Percentiles rank a stretch among this genome's conserved stretches.
Evolutionary conservation across 1,140 invertebrate genomes (phyloP).

Genomic region (Trypoxylus dichotomus): DNA sequence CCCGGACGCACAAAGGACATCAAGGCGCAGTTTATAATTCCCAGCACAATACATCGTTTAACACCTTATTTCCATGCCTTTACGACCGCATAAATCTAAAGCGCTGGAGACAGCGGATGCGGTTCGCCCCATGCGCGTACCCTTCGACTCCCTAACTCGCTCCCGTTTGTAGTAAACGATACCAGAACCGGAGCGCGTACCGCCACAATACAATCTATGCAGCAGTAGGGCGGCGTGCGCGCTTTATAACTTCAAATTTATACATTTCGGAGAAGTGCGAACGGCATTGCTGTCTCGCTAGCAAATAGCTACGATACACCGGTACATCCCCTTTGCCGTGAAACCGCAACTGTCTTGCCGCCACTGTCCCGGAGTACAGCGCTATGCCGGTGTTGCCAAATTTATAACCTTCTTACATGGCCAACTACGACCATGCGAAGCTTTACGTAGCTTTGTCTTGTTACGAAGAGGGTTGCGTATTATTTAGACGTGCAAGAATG

Average conservation of each 20-base stretch:
- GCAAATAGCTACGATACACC: neutral
- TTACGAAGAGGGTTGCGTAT: no score
- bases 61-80: conserved; percentile 25
- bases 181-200: neutral
- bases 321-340: neutral
- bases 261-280: neutral
- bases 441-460: no score
- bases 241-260: conserved; percentile 7
- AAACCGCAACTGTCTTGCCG: neutral
- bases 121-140: neutral
- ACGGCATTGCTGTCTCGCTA: neutral
- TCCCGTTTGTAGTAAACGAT: neutral
- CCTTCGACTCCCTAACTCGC: neutral
- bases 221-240: neutral
- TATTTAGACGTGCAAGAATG: no score
- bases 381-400: conserved; percentile 3
- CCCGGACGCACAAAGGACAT: conserved; percentile 16
- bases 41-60: conserved; percentile 21
- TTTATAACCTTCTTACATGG: neutral
- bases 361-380: neutral
- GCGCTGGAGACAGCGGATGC: neutral
- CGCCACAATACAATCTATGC: neutral
- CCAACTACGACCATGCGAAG: neutral
- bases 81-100: conserved; percentile 22
- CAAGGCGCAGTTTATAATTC: conserved; percentile 9